phyloP scores from a whole-genome alignment of 2,888 invertebrate species.

The Cantharis flavilabris region DNA sequence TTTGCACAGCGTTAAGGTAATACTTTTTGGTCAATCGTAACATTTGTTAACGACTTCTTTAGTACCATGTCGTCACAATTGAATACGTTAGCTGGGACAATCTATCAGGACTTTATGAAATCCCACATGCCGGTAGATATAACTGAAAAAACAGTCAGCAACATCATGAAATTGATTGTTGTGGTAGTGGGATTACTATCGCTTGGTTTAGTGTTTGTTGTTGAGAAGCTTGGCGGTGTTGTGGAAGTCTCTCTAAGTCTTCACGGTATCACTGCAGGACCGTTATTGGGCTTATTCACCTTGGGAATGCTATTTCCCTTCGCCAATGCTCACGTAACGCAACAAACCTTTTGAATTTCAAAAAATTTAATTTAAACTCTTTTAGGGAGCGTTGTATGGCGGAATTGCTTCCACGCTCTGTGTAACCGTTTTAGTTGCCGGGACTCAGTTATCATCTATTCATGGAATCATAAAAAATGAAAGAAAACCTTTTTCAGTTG shows the following conservation, averaged over 20 bases:
- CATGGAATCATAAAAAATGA: slow-evolving; percentile 33
- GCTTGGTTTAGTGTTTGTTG: slow-evolving; percentile 69
- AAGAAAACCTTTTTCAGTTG: slow-evolving; percentile 37
- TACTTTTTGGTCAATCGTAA: not conserved
- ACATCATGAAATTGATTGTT: slow-evolving; percentile 62
- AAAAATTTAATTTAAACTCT: not conserved
- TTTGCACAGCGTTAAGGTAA: slow-evolving; percentile 70
- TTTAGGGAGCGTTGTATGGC: slow-evolving; percentile 42
- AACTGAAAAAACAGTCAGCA: slow-evolving; percentile 59
- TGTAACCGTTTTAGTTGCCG: slow-evolving; percentile 32
- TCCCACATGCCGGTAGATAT: slow-evolving; percentile 58
- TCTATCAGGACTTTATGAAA: slow-evolving; percentile 66
- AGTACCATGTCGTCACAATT: slow-evolving; percentile 66
- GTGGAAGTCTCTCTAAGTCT: slow-evolving; percentile 67
- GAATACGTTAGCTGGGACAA: slow-evolving; percentile 64
- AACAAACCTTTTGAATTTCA: not conserved
- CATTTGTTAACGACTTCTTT: slow-evolving; percentile 5
- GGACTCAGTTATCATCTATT: slow-evolving; percentile 37
- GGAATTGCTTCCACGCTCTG: slow-evolving; percentile 29
- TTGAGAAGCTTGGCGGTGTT: slow-evolving; percentile 67
- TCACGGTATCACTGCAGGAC: slow-evolving; percentile 67
- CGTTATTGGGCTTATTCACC: slow-evolving; percentile 68
- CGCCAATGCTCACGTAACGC: slow-evolving; percentile 62
- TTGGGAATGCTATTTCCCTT: slow-evolving; percentile 69
- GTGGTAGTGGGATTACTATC: slow-evolving; percentile 67